Conservation (phyloP, 2,888 invertebrate genomes). For the Drosophila parthenogenetica region DNA sequence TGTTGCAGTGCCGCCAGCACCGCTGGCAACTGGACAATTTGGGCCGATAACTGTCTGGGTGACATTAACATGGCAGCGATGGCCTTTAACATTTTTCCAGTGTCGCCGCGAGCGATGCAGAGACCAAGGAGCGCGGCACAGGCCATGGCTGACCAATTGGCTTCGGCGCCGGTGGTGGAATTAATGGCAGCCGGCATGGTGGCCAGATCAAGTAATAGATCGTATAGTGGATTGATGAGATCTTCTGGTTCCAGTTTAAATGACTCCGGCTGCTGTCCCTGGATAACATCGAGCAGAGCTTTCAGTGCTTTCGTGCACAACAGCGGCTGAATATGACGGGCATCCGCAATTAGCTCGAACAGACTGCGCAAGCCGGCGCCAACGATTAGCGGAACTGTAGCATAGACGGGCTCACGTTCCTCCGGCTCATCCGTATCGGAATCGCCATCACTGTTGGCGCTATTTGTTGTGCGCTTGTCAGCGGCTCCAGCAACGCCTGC, state of each 20-base stretch:
- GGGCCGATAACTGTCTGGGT: constrained; percentile 90
- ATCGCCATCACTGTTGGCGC: constrained; percentile 83
- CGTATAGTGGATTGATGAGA: constrained; percentile 92
- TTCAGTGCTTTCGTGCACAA: constrained; percentile 95
- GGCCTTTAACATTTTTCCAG: constrained; percentile 94
- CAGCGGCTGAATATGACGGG: constrained; percentile 91
- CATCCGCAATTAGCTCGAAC: constrained; percentile 95
- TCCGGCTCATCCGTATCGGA: constrained; percentile 87
- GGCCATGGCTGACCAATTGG: constrained; percentile 93
- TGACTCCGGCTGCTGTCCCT: constrained; percentile 86
- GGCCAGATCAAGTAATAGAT: constrained; percentile 93
- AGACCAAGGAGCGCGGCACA: constrained; percentile 96
- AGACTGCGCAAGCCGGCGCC: constrained; percentile 94
- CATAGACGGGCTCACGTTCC: constrained; percentile 85
- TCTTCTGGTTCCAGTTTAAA: constrained; percentile 85
- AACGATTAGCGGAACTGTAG: constrained; percentile 89
- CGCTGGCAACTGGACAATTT: constrained; percentile 93
- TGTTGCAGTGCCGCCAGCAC: constrained; percentile 94
- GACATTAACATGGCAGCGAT: constrained; percentile 95
- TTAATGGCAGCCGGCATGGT: constrained; percentile 87
- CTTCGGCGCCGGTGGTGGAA: constrained; percentile 85
- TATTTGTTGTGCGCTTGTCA: constrained; percentile 79
- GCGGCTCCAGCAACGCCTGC: constrained; percentile 44
- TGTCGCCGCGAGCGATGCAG: constrained; percentile 96
- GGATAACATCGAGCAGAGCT: constrained; percentile 95